A percentile compares a stretch with the other conserved stretches of the same genome.
Evolutionary conservation across 2,113 vertebrate genomes (phyloP).

Genomic region (Glaucomys volans): DNA sequence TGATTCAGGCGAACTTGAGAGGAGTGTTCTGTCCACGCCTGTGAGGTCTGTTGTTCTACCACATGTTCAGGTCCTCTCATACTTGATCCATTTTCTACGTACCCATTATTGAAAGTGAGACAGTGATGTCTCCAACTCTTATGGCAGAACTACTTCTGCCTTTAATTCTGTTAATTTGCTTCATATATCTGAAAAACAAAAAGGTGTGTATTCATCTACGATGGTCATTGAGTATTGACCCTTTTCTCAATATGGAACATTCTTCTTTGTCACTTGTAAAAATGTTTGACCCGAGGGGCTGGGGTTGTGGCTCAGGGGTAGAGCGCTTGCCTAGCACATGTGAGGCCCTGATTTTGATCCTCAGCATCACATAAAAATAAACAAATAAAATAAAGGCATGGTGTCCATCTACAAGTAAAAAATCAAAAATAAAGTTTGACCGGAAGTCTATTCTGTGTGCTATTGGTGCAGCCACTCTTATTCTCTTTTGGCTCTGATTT

Average conservation of each 20-base stretch:
- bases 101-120: background rate
- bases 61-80: background rate
- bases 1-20: background rate
- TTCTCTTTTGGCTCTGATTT: background rate
- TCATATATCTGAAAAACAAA: background rate
- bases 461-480: background rate
- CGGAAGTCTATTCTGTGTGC: background rate
- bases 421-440: background rate
- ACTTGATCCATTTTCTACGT: background rate
- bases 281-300: background rate
- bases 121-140: background rate
- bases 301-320: no score
- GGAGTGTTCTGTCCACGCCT: background rate
- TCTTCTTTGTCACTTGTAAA: conserved; percentile 5
- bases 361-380: no score
- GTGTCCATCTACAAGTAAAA: no score
- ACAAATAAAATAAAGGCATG: no score
- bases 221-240: background rate
- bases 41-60: background rate
- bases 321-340: no score
- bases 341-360: no score
- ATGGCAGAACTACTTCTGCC: background rate
- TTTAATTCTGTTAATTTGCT: background rate
- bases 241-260: background rate
- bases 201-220: background rate